Conservation (phyloP, 2,797 vertebrate genomes). For the Enoplosus armatus region DNA sequence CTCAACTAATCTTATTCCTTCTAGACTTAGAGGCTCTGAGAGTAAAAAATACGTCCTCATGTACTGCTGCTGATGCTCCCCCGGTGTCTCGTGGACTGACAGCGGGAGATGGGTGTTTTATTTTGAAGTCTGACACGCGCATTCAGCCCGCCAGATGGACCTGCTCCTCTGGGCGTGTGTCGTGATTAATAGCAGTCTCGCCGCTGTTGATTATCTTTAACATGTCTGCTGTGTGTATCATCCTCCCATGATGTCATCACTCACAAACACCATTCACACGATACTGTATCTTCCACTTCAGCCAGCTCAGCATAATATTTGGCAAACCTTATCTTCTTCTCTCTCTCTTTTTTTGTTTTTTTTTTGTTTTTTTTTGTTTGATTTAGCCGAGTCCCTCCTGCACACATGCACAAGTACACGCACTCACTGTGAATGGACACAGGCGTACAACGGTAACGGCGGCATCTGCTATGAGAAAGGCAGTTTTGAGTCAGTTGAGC, state of each 20-base stretch:
- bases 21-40: background rate
- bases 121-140: conserved; percentile 9
- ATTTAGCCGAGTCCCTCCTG: background rate
- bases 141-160: background rate
- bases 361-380: no score
- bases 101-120: background rate
- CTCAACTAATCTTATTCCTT: background rate
- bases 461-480: background rate
- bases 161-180: conserved; percentile 4
- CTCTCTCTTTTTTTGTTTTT: no score
- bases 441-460: background rate
- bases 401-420: background rate
- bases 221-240: background rate
- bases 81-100: background rate
- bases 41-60: background rate
- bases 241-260: conserved; percentile 15
- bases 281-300: background rate
- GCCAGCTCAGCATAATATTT: background rate
- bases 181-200: background rate
- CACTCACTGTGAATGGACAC: conserved; percentile 1
- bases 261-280: background rate
- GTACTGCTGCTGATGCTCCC: background rate
- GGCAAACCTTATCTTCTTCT: background rate
- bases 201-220: background rate
- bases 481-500: background rate